Conservation (phyloP, 2,113 vertebrate species). For the Polypterus senegalus region DNA sequence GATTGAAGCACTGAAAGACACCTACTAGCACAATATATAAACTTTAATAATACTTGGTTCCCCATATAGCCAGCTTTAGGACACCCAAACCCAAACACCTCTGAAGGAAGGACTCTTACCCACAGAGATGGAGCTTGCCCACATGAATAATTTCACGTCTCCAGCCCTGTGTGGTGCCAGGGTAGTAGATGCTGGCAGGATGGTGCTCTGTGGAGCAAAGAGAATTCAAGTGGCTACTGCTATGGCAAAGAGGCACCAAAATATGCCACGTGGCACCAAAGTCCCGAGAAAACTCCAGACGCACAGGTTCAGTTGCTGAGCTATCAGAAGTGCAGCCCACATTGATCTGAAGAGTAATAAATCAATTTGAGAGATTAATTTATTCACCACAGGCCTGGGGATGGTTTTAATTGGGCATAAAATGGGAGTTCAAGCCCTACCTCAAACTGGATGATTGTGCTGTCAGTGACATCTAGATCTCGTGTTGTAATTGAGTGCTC, state of each 20-base stretch:
- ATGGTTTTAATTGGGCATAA: not conserved
- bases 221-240: constrained; percentile 73
- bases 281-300: constrained; percentile 85
- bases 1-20: too few relatives aligned
- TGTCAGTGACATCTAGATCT: constrained; percentile 86
- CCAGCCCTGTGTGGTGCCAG: constrained; percentile 87
- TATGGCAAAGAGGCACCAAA: constrained; percentile 83
- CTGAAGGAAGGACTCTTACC: constrained; percentile 51
- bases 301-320: constrained; percentile 71
- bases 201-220: constrained; percentile 91
- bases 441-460: constrained; percentile 96
- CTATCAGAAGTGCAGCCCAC: constrained; percentile 88
- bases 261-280: constrained; percentile 92
- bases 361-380: not conserved
- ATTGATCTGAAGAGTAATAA: constrained; percentile 60
- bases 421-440: constrained; percentile 35
- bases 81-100: too few relatives aligned
- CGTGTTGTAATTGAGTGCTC: constrained; percentile 92
- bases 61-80: too few relatives aligned
- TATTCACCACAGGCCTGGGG: too few relatives aligned
- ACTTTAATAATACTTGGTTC: too few relatives aligned
- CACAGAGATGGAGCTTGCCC: constrained; percentile 83
- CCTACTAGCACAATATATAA: too few relatives aligned
- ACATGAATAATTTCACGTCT: constrained; percentile 85
- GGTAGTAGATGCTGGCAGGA: constrained; percentile 83